Evolutionary conservation across 2,888 invertebrate species (phyloP).

Genomic region (Drosophila emarginata): DNA sequence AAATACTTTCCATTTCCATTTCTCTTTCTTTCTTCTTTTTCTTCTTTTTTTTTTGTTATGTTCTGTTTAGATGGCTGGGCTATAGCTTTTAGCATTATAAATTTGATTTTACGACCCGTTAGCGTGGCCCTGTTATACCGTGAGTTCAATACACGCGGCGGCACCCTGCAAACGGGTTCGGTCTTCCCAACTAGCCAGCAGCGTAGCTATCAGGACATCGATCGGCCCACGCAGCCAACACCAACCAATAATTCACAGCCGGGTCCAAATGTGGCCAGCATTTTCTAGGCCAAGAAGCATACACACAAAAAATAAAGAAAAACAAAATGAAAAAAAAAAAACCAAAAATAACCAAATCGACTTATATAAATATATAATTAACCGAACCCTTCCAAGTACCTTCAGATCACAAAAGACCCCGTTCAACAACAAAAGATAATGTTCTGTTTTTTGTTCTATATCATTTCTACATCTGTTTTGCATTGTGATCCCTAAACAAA

Average conservation of each 20-base stretch:
- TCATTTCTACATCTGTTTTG: not conserved
- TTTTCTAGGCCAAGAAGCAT: conserved; percentile 73
- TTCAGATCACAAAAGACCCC: conserved; percentile 22
- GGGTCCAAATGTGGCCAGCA: conserved; percentile 81
- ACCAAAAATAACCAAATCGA: not conserved
- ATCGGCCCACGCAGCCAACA: conserved; percentile 81
- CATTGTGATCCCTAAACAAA: conserved; percentile 11
- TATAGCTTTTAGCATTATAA: conserved; percentile 81
- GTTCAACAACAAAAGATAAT: conserved; percentile 9
- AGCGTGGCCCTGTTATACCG: conserved; percentile 80
- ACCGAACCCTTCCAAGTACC: conserved; percentile 52
- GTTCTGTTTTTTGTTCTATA: not conserved
- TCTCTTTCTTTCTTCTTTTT: not conserved
- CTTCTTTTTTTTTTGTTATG: not conserved
- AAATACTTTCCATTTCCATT: not conserved
- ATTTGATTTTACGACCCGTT: conserved; percentile 79
- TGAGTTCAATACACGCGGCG: conserved; percentile 81
- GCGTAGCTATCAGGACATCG: conserved; percentile 82
- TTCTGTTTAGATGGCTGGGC: conserved; percentile 80
- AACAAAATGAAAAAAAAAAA: not conserved
- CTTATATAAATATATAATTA: not conserved
- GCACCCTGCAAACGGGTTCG: conserved; percentile 75
- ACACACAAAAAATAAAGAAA: not conserved
- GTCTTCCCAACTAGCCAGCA: conserved; percentile 81
- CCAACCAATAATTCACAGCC: conserved; percentile 77